Evolutionary conservation across 1,140 invertebrate genomes (phyloP), one percentile per base, ranked within the genome.

Genomic region (Zaprionus davidi): DNA sequence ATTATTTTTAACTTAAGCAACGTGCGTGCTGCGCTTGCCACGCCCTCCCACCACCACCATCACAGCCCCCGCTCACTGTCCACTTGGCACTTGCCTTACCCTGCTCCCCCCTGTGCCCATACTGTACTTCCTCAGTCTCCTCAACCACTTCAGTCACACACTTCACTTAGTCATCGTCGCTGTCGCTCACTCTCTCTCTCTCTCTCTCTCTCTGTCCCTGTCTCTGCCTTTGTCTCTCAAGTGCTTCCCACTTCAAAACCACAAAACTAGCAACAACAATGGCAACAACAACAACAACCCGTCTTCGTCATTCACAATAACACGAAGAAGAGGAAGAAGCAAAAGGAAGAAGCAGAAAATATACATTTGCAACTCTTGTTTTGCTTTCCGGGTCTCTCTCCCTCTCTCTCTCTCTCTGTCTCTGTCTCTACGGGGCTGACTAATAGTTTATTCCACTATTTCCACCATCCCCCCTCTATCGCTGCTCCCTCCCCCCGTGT

Each of bases 1-100:
- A 87, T 87, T 86, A 86, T 87, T 87, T 85, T 76, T 64, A 71
- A 49, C 60, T 71, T 71, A 64, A 57, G 55, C 57, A 74, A 59
- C 22, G 24, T 75, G 72, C 62, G 56, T 76, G 49, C 36, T 62
- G 57, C 41, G 13, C 26, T 46, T 44, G 36, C 28, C 55, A 41
- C 31, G 11, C 22, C 72, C 63, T 17, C n/a, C 31, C 0, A n/a
- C 0, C 3, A 7, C 34, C 12, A 17, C 31, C 15, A n/a, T n/a
- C n/a, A n/a, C n/a, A 15, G 24, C 24, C 24, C 24, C 20, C 20
- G 9, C 13, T 13, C 12, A 9, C 46, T 28, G 24, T 12, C 36
- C 26, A 41, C n/a, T 5, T 41, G 5, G 15, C 5, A 41, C 7
- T 5, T 41, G 2, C 38, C 5, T 46, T 12, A 13, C 5, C 24